phyloP scores from a whole-genome alignment of 1,140 invertebrate species.

The Hermatobates lingyangjiaoensis region DNA sequence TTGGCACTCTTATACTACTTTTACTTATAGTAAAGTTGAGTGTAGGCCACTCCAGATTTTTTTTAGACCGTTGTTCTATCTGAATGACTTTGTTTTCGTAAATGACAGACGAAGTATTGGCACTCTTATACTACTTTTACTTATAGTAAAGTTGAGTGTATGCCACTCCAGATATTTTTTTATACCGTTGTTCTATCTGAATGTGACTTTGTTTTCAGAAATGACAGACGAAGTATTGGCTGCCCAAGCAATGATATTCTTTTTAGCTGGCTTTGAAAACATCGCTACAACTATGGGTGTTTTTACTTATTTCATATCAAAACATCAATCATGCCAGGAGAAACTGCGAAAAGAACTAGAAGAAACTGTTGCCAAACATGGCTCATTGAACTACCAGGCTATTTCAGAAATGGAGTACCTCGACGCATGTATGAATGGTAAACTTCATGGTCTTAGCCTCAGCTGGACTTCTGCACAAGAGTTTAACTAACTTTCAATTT shows the following conservation, averaged over 20 bases:
- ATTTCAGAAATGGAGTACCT: constrained; percentile 15
- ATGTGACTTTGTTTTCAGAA: constrained; percentile 9
- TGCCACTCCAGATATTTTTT: too few species aligned
- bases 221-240: constrained; percentile 20
- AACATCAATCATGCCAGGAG: constrained; percentile 32
- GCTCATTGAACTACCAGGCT: constrained; percentile 18
- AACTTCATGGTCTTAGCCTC: not conserved
- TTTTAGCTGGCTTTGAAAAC: constrained; percentile 35
- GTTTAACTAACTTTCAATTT: too few species aligned
- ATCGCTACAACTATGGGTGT: constrained; percentile 29
- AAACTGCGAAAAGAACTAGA: constrained; percentile 33
- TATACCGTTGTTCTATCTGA: too few species aligned
- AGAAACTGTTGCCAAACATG: constrained; percentile 17
- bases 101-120: too few species aligned
- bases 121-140: too few species aligned
- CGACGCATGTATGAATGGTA: constrained; percentile 32
- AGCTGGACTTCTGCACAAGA: not conserved
- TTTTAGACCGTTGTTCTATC: too few species aligned
- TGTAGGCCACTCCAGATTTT: too few species aligned
- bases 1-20: too few species aligned
- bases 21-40: too few species aligned
- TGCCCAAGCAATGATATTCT: constrained; percentile 22
- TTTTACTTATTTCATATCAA: constrained; percentile 27
- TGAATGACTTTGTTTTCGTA: too few species aligned
- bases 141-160: too few species aligned